phyloP scores from a whole-genome alignment of 1,140 invertebrate species.

The Calephelis virginiensis region DNA sequence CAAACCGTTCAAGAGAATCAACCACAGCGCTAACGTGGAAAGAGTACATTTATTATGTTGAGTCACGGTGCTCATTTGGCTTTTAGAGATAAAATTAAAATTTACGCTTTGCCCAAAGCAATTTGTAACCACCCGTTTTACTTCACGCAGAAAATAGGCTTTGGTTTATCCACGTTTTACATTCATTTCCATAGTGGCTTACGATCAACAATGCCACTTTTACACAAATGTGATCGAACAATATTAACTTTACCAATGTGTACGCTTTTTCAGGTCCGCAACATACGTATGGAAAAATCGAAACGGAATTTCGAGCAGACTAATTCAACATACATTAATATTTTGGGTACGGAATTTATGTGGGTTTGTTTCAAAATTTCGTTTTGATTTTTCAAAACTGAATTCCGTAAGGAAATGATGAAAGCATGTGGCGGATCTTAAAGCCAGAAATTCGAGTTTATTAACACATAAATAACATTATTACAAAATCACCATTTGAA shows the following conservation, averaged over 20 bases:
- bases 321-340: too few relatives aligned
- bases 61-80: conserved; percentile 75
- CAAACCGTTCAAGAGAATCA: conserved; percentile 43
- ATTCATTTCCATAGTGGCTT: conserved; percentile 73
- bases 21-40: conserved; percentile 63
- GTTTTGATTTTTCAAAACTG: too few relatives aligned
- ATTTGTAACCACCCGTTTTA: conserved; percentile 73
- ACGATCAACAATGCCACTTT: conserved; percentile 39
- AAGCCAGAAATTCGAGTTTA: too few relatives aligned
- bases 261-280: neutral
- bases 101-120: conserved; percentile 77
- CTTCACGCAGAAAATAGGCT: conserved; percentile 75
- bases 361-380: too few relatives aligned
- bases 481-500: too few relatives aligned
- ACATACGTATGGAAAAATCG: neutral
- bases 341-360: too few relatives aligned
- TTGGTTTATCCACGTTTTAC: conserved; percentile 73
- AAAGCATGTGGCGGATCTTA: too few relatives aligned
- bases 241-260: neutral
- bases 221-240: conserved; percentile 14
- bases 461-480: too few relatives aligned
- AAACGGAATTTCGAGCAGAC: too few relatives aligned
- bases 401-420: too few relatives aligned
- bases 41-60: conserved; percentile 76
- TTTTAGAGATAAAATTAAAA: conserved; percentile 78